Evolutionary conservation across 2,888 invertebrate species (phyloP), one percentile per base, ranked within the genome.

Genomic region (Limenitis arthemis): DNA sequence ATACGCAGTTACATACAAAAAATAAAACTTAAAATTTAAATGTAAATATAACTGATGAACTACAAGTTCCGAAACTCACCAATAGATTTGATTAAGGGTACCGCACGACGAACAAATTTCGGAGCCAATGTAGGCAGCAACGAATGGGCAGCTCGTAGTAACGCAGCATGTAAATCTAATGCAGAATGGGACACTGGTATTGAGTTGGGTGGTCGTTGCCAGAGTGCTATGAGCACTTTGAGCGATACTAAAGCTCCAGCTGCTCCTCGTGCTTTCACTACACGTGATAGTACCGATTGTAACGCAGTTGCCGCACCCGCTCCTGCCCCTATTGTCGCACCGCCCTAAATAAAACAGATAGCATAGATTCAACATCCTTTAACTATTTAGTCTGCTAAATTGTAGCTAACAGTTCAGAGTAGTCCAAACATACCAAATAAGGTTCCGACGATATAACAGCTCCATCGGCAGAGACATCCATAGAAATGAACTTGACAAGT

Each of bases 151-250:
- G 66, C 61, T 69, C 90, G 90, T 51, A 94, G 75, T 53, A 94
- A 76, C 36, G 91, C 63, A 40, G 70, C 77, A 64, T 68, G 73
- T 61, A 68, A 59, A 56, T 68, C 69, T 51, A 62, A 65, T 12
- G 69, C 68, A 11, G 60, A 52, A 32, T 56, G 62, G 38, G 59
- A 88, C 73, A 91, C 59, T 39, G 60, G 58, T 69, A 91, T 50
- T 12, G 46, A 36, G 36, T 20, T 36, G 20, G 49, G 40, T 30
- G 38, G 36, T 41, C 53, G 88, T 49, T 93, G 69, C 65, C 93
- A 88, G 41, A 91, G 84, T 53, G 94, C 76, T 62, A 94, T 89
- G 91, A 73, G 92, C 93, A 62, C 93, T 89, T 56, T 92, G 91
- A 67, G 67, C 72, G 81, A 44, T 55, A 58, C 49, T 69, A 77